Conservation (phyloP, 2,113 vertebrate genomes). For the Sinocyclocheilus rhinocerous region DNA sequence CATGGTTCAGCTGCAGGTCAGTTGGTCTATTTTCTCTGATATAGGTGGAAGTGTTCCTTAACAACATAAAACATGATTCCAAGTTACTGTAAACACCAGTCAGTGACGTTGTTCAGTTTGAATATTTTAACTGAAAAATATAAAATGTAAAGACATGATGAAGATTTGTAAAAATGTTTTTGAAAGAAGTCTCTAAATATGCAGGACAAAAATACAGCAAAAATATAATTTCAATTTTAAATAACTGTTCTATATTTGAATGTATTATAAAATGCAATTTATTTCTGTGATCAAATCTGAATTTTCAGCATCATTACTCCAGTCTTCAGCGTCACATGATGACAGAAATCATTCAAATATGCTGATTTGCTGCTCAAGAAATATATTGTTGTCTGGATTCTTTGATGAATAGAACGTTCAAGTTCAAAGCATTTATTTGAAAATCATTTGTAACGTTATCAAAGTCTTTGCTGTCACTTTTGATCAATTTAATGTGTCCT, state of each 20-base stretch:
- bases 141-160: not conserved
- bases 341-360: no score
- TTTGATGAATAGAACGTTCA: no score
- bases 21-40: constrained; percentile 61
- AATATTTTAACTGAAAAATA: not conserved
- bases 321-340: not conserved
- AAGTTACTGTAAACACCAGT: not conserved
- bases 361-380: no score
- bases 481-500: not conserved
- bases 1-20: constrained; percentile 65
- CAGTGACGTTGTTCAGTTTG: not conserved
- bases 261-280: not conserved
- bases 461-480: no score
- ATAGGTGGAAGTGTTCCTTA: constrained; percentile 67
- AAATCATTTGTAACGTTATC: no score
- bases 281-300: not conserved
- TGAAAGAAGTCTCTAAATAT: not conserved
- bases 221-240: not conserved
- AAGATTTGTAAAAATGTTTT: not conserved
- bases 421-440: no score
- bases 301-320: not conserved
- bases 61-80: constrained; percentile 22
- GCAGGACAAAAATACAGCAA: not conserved
- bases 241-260: not conserved
- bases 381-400: no score